Percentiles rank a stretch among this genome's conserved stretches.
phyloP scores from a whole-genome alignment of 2,888 invertebrate species.

The Hypolimnas misippus region DNA sequence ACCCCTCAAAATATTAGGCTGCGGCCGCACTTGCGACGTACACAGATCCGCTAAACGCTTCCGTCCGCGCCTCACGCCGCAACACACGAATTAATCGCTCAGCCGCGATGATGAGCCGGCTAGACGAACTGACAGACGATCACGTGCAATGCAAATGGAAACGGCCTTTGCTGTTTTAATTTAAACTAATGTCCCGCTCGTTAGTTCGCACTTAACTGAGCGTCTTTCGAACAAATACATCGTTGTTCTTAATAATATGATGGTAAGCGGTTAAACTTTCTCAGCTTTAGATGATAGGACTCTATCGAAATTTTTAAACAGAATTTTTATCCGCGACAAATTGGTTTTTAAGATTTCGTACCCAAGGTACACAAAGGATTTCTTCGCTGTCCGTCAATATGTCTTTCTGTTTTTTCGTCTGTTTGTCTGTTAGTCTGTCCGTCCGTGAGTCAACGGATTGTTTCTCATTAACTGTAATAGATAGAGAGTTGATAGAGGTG shows the following conservation, averaged over 20 bases:
- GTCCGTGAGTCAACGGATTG: too few species aligned
- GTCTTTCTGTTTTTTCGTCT: too few species aligned
- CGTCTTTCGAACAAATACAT: conserved; percentile 28
- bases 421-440: too few species aligned
- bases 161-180: conserved; percentile 71
- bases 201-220: conserved; percentile 35
- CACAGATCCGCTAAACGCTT: conserved; percentile 32
- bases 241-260: conserved; percentile 14
- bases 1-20: too few species aligned
- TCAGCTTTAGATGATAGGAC: neutral
- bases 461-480: too few species aligned
- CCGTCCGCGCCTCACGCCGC: conserved; percentile 43
- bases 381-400: too few species aligned
- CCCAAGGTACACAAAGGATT: too few species aligned
- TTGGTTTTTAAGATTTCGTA: too few species aligned
- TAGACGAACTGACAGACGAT: conserved; percentile 78
- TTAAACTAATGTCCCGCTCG: conserved; percentile 50
- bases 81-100: conserved; percentile 66
- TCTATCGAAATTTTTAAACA: neutral
- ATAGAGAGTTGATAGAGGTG: too few species aligned
- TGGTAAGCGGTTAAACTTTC: neutral
- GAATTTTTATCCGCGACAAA: too few species aligned
- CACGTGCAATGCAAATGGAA: conserved; percentile 81
- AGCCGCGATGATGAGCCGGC: conserved; percentile 70
- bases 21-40: too few species aligned